Conservation (phyloP, 2,888 invertebrate species). For the Eurytoma adleriae region DNA sequence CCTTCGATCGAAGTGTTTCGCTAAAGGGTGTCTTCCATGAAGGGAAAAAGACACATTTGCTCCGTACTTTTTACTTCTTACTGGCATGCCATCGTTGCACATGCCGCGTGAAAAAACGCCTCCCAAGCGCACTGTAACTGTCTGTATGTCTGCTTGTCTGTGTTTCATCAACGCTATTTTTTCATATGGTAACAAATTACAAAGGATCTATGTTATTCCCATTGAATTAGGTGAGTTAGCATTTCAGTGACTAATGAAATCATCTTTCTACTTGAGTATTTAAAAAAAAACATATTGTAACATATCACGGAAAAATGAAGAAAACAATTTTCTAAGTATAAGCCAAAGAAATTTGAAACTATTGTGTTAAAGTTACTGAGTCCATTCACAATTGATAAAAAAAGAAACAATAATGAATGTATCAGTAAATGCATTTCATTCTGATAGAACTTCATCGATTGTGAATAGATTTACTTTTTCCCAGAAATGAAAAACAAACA, state of each 20-base stretch:
- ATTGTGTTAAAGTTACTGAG: conserved; percentile 18
- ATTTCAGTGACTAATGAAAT: conserved; percentile 16
- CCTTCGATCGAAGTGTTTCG: conserved; percentile 16
- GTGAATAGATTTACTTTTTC: neutral
- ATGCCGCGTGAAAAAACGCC: conserved; percentile 39
- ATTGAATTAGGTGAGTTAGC: conserved; percentile 4
- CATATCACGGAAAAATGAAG: conserved; percentile 12
- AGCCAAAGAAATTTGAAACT: conserved; percentile 13
- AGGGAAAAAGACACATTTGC: conserved; percentile 39
- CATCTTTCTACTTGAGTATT: neutral
- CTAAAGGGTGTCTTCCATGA: conserved; percentile 7
- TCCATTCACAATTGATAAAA: conserved; percentile 30
- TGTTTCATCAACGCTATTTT: neutral
- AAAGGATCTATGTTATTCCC: neutral
- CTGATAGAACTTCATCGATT: conserved; percentile 11
- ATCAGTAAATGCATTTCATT: neutral
- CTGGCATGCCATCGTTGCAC: conserved; percentile 20
- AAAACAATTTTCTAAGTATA: conserved; percentile 2
- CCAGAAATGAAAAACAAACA: conserved; percentile 9
- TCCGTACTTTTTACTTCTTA: neutral
- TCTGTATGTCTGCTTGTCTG: conserved; percentile 19
- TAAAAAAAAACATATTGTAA: neutral
- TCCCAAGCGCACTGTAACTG: conserved; percentile 6
- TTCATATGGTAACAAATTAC: conserved; percentile 14
- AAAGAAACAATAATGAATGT: neutral